Evolutionary conservation across 2,888 invertebrate genomes (phyloP).

Genomic region (Polydrusus pterygomalis): DNA sequence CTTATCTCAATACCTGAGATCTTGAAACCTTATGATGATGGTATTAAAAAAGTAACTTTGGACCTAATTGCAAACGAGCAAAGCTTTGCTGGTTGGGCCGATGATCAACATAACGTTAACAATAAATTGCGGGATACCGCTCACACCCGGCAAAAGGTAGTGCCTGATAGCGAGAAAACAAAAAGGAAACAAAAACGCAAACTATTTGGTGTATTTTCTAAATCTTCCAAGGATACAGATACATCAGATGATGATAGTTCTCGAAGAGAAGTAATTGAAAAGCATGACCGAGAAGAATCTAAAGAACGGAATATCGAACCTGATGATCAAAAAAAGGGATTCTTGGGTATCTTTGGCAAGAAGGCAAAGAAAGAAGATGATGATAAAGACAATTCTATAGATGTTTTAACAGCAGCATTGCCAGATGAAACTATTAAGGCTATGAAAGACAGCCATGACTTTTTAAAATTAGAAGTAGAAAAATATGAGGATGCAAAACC

Average conservation of each 20-base stretch:
- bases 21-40: conserved; percentile 12
- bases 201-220: conserved; percentile 66
- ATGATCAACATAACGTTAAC: conserved; percentile 61
- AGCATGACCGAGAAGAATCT: conserved; percentile 67
- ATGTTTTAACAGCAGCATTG: conserved; percentile 17
- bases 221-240: conserved; percentile 66
- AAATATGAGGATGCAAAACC: conserved; percentile 60
- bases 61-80: conserved; percentile 67
- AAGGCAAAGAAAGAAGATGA: conserved; percentile 54
- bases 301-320: conserved; percentile 61
- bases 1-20: conserved; percentile 47
- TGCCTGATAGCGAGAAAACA: conserved; percentile 61
- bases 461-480: conserved; percentile 59
- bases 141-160: conserved; percentile 5
- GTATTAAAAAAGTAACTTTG: conserved; percentile 63
- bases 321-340: conserved; percentile 58
- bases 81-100: conserved; percentile 64
- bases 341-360: conserved; percentile 61
- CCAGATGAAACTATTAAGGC: conserved; percentile 54
- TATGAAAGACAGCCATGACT: conserved; percentile 55
- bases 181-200: conserved; percentile 63
- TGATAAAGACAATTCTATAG: not conserved
- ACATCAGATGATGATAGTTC: conserved; percentile 65
- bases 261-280: conserved; percentile 66
- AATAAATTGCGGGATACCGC: conserved; percentile 1